These are phyloP conservation scores for Actenoides lindsayi DNA, from an alignment of 2,113 vertebrate genomes.

Conservation along the genomic window DNA sequence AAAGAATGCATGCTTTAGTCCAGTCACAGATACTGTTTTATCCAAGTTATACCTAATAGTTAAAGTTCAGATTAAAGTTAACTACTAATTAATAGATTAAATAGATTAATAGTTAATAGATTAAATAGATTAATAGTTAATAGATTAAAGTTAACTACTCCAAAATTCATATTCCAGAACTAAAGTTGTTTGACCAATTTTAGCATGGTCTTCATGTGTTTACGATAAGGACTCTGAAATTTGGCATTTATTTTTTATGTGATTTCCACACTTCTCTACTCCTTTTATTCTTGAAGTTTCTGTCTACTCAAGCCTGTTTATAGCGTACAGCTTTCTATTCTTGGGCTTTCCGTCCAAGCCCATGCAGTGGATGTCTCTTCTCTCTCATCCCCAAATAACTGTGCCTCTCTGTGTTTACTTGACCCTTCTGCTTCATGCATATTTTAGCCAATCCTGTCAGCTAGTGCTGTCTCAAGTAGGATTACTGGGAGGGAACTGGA, in stretches of 20 bases:
- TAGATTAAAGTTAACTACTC: not conserved
- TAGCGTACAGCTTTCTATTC: not conserved
- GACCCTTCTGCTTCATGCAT: not conserved
- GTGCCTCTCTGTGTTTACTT: not conserved
- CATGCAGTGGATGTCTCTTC: not conserved
- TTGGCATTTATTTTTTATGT: not conserved
- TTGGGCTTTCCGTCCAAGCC: not conserved
- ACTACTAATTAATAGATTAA: not conserved
- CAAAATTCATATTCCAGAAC: not conserved
- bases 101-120: not conserved
- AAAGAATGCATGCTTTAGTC: not conserved
- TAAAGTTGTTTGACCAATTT: not conserved
- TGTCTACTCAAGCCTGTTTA: not conserved
- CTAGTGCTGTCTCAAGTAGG: not conserved
- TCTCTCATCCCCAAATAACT: not conserved
- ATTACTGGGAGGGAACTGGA: not conserved
- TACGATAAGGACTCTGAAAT: not conserved
- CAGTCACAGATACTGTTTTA: not conserved
- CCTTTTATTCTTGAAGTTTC: not conserved
- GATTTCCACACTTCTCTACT: not conserved
- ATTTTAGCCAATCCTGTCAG: not conserved
- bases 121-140: no score
- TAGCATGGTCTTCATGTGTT: not conserved
- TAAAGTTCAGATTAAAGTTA: not conserved
- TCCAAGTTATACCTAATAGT: not conserved